phyloP scores from a whole-genome alignment of 2,797 vertebrate genomes.

The Xenops minutus region DNA sequence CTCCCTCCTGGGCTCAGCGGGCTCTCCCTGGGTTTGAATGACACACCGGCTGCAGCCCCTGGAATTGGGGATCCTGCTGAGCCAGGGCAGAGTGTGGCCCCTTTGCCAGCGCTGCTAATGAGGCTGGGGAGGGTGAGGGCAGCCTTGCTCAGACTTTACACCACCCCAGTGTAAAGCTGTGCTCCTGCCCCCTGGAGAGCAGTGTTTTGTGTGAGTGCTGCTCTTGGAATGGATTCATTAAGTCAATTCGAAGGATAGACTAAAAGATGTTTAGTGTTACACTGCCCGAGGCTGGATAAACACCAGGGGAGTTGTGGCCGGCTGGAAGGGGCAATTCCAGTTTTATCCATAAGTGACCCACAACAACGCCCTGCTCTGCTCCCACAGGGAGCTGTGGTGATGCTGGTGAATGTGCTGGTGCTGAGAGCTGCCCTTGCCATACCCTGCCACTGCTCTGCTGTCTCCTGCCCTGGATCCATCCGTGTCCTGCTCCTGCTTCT shows the following conservation, averaged over 20 bases:
- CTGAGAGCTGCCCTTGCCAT: rapidly evolving
- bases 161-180: not conserved
- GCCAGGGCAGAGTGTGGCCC: rapidly evolving
- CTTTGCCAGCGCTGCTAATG: rapidly evolving
- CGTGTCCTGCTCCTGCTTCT: rapidly evolving
- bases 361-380: not conserved
- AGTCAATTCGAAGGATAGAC: not conserved
- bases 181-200: not conserved
- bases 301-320: not conserved
- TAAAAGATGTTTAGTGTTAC: not conserved
- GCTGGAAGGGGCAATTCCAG: rapidly evolving
- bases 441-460: rapidly evolving
- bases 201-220: not conserved
- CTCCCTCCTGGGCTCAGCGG: not conserved
- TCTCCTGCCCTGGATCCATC: not conserved
- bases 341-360: rapidly evolving
- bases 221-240: conserved; percentile 40
- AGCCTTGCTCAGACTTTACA: not conserved
- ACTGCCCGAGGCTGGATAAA: not conserved
- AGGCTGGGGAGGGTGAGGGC: not conserved
- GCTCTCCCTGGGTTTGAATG: not conserved
- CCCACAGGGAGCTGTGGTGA: not conserved
- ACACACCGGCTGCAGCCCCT: rapidly evolving
- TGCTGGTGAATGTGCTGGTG: not conserved
- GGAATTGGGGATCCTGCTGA: not conserved